Conservation (phyloP, 1,140 invertebrate species). For the Hyphantria cunea region DNA sequence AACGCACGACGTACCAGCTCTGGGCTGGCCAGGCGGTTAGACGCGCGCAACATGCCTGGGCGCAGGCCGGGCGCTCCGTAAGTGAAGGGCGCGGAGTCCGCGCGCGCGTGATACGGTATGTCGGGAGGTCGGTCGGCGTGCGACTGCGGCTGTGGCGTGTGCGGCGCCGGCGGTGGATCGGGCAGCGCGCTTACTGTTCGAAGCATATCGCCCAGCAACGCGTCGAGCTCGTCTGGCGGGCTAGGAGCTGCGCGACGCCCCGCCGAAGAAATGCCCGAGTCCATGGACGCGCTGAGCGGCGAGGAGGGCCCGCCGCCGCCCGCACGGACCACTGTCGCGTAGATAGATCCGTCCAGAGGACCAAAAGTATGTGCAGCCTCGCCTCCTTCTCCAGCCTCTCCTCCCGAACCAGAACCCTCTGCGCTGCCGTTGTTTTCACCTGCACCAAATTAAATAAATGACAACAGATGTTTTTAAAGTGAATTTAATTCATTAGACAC, state of each 20-base stretch:
- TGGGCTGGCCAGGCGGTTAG: constrained; percentile 87
- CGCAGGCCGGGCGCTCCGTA: constrained; percentile 85
- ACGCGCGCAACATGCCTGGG: constrained; percentile 83
- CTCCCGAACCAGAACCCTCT: constrained; percentile 88
- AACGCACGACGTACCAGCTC: constrained; percentile 88
- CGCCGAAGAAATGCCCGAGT: constrained; percentile 91
- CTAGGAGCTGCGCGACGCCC: constrained; percentile 81
- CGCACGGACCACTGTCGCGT: constrained; percentile 88
- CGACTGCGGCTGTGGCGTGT: constrained; percentile 51
- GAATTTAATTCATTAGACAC: constrained; percentile 4
- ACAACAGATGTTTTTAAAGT: neutral
- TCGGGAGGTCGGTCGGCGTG: constrained; percentile 67
- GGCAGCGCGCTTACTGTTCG: constrained; percentile 90
- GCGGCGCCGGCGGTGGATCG: constrained; percentile 83
- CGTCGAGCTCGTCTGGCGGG: constrained; percentile 73
- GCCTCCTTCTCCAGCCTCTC: constrained; percentile 81
- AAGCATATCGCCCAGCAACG: constrained; percentile 90
- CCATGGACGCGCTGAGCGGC: constrained; percentile 91
- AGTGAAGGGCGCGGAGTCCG: constrained; percentile 91
- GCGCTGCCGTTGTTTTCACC: constrained; percentile 82
- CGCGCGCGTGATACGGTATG: constrained; percentile 92
- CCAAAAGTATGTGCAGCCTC: constrained; percentile 87
- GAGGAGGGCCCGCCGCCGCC: constrained; percentile 83
- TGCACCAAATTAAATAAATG: constrained; percentile 32
- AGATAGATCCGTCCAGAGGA: constrained; percentile 93